A percentile compares a stretch with the other conserved stretches of the same genome.
Evolutionary conservation across 2,113 vertebrate species (phyloP).

Genomic region (Periophthalmodon schlosseri): DNA sequence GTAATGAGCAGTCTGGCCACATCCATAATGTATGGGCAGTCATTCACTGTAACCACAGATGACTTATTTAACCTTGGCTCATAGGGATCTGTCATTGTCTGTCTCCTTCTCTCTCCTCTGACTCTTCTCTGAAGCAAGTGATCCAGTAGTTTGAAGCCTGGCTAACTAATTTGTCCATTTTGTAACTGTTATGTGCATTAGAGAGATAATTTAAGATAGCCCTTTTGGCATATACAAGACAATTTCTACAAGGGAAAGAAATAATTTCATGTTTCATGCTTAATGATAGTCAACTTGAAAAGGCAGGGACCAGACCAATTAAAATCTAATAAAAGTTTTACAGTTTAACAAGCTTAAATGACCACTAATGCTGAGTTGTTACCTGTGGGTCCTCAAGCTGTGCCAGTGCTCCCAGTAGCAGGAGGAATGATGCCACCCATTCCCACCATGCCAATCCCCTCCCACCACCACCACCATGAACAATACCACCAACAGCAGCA

Average conservation of each 20-base stretch:
- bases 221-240: not conserved
- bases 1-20: constrained; percentile 52
- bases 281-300: not conserved
- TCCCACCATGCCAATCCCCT: constrained; percentile 68
- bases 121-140: not conserved
- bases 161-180: not conserved
- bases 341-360: not conserved
- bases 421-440: constrained; percentile 81
- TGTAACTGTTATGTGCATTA: not conserved
- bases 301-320: not conserved
- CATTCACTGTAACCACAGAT: constrained; percentile 53
- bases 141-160: not conserved
- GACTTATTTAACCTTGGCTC: constrained; percentile 27
- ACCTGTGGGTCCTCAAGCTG: constrained; percentile 68
- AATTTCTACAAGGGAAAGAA: not conserved
- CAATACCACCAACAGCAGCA: constrained; percentile 52
- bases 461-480: constrained; percentile 63
- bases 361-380: constrained; percentile 29
- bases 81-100: constrained; percentile 21
- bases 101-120: not conserved
- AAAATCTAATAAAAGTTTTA: not conserved
- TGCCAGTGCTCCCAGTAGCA: constrained; percentile 80
- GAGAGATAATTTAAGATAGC: not conserved
- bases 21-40: constrained; percentile 55
- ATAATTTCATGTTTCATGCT: not conserved